Evolutionary conservation across 2,888 invertebrate species (phyloP).

Genomic region (Tricholauxania praeusta): DNA sequence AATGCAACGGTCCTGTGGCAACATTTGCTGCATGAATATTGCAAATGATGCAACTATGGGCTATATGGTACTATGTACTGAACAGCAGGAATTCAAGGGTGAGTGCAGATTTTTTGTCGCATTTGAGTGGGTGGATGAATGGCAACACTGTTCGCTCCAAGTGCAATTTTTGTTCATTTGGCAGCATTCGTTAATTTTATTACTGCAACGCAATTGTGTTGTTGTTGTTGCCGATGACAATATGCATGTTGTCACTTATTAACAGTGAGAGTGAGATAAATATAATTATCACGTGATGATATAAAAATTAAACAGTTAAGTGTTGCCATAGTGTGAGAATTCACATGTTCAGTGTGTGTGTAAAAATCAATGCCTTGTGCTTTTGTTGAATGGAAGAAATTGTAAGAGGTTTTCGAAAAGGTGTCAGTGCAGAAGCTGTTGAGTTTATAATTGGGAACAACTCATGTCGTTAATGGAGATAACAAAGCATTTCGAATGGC

Average conservation of each 20-base stretch:
- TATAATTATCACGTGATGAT: too few relatives aligned
- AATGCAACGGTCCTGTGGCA: not conserved
- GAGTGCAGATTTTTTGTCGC: too few relatives aligned
- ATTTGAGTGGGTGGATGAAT: not conserved
- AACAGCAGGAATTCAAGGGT: too few relatives aligned
- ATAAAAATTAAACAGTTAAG: too few relatives aligned
- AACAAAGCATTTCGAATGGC: not conserved
- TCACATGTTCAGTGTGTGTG: not conserved
- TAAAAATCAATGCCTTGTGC: slow-evolving; percentile 5
- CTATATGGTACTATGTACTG: too few relatives aligned
- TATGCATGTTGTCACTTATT: too few relatives aligned
- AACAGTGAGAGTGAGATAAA: too few relatives aligned
- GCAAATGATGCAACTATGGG: too few relatives aligned
- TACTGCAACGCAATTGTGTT: not conserved
- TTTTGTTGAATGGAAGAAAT: not conserved
- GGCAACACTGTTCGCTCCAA: not conserved
- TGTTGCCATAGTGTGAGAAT: too few relatives aligned
- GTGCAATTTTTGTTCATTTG: slow-evolving; percentile 19
- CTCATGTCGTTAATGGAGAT: too few relatives aligned
- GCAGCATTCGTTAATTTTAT: slow-evolving; percentile 26
- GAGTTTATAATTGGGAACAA: not conserved
- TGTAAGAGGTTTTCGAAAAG: not conserved
- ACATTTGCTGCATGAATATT: not conserved
- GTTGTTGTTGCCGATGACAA: not conserved
- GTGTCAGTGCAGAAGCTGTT: slow-evolving; percentile 12